These are phyloP conservation scores for Ammospiza maritima DNA, from an alignment of 2,797 vertebrate genomes.

Conservation along the genomic window DNA sequence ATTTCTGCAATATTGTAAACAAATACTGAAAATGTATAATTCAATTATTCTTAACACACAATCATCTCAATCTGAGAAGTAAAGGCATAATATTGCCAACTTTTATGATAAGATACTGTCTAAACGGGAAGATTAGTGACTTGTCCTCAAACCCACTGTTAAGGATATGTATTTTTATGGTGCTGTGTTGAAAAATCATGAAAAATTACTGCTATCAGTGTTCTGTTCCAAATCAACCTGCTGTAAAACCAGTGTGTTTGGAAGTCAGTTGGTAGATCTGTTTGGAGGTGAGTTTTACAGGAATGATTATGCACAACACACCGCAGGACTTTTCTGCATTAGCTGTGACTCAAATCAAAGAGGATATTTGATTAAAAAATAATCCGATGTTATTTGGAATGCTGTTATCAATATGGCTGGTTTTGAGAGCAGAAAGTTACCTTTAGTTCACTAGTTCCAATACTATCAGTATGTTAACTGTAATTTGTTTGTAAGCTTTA, in stretches of 20 bases:
- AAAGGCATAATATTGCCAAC: background rate
- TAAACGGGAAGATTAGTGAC: background rate
- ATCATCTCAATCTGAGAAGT: background rate
- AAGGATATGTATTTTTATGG: background rate
- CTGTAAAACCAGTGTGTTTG: background rate
- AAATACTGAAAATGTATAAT: background rate
- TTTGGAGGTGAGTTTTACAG: background rate
- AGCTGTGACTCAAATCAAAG: background rate
- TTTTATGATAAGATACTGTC: background rate
- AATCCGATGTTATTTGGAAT: background rate
- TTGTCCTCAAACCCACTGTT: background rate
- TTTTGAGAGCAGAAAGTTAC: background rate
- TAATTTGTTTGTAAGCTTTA: background rate
- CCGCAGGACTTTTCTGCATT: background rate
- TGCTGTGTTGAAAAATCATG: background rate
- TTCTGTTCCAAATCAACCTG: background rate
- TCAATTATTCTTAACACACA: background rate
- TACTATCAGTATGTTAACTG: background rate
- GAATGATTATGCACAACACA: background rate
- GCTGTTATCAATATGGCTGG: background rate
- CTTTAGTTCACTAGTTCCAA: background rate
- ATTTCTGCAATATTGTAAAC: background rate
- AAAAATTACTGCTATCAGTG: background rate
- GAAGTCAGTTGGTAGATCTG: background rate
- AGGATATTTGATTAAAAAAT: background rate